A percentile compares a stretch with the other conserved stretches of the same genome.
Evolutionary conservation across 35 echinoderm and acorn worm genomes (phyloP).

Genomic region (Chiridota heheva): DNA sequence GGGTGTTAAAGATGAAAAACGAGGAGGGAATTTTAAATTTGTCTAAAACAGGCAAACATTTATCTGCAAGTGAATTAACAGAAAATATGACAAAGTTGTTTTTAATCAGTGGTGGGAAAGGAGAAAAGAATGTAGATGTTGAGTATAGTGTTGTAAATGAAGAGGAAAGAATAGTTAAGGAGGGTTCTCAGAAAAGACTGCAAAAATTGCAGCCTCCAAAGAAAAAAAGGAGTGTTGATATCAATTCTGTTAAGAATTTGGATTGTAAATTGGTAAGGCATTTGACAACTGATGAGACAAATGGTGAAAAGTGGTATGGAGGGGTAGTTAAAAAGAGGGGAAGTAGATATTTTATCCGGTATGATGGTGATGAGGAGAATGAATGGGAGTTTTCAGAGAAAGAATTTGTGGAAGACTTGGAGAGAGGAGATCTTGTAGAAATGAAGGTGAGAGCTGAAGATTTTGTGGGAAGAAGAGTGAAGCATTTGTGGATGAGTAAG

Average conservation of each 20-base stretch:
- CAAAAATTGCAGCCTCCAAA: neutral
- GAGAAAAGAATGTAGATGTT: neutral
- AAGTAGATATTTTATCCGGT: neutral
- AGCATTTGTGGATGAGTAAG: constrained; percentile 3
- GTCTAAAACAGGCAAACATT: neutral
- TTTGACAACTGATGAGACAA: neutral
- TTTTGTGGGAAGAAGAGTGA: constrained; percentile 8
- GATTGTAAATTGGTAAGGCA: neutral
- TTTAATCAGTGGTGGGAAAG: neutral
- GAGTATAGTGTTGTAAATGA: neutral
- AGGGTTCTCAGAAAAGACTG: no score
- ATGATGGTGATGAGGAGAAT: constrained; percentile 33
- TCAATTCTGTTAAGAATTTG: neutral
- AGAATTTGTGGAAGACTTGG: constrained; percentile 1
- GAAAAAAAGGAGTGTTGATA: neutral
- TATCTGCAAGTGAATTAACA: neutral
- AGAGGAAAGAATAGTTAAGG: neutral
- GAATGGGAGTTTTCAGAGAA: neutral
- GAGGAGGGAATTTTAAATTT: neutral
- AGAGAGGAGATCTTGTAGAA: neutral
- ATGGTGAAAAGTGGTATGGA: neutral
- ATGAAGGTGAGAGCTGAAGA: neutral
- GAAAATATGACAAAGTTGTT: neutral
- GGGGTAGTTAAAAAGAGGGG: neutral
- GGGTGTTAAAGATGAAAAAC: neutral